These are phyloP conservation scores for Diplodus sargus DNA, from an alignment of 2,797 vertebrate genomes.

Conservation along the genomic window DNA sequence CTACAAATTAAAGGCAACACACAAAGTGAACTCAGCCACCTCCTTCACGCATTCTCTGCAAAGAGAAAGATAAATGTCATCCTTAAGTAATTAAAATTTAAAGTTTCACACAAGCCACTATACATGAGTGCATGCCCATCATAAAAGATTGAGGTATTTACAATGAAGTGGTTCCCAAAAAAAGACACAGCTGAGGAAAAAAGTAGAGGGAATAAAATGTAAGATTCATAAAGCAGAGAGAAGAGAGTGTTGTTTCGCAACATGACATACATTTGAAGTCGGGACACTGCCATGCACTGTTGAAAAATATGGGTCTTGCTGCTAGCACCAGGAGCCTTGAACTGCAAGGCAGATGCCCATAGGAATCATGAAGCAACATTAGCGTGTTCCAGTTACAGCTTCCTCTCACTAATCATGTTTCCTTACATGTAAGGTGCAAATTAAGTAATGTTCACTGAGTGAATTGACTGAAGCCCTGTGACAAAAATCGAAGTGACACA, in stretches of 20 bases:
- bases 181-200: conserved; percentile 41
- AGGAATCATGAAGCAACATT: conserved; percentile 49
- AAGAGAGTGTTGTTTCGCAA: conserved; percentile 63
- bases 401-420: conserved; percentile 26
- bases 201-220: conserved; percentile 63
- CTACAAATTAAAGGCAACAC: background rate
- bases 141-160: conserved; percentile 73
- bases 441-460: conserved; percentile 12
- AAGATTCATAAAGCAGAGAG: conserved; percentile 68
- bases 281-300: conserved; percentile 45
- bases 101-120: conserved; percentile 49
- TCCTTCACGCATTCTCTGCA: conserved; percentile 7
- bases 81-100: conserved; percentile 67
- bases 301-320: conserved; percentile 40
- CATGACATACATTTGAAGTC: conserved; percentile 68
- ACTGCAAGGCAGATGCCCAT: conserved; percentile 24
- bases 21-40: conserved; percentile 4
- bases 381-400: conserved; percentile 49
- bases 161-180: conserved; percentile 58
- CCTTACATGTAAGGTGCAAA: conserved; percentile 29
- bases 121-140: conserved; percentile 57
- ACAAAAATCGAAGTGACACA: conserved; percentile 37
- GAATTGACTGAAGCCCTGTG: conserved; percentile 25
- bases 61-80: conserved; percentile 50
- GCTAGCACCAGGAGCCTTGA: conserved; percentile 16